These are phyloP conservation scores for Thryonomys swinderianus DNA, from an alignment of 2,113 vertebrate genomes.

Conservation along the genomic window DNA sequence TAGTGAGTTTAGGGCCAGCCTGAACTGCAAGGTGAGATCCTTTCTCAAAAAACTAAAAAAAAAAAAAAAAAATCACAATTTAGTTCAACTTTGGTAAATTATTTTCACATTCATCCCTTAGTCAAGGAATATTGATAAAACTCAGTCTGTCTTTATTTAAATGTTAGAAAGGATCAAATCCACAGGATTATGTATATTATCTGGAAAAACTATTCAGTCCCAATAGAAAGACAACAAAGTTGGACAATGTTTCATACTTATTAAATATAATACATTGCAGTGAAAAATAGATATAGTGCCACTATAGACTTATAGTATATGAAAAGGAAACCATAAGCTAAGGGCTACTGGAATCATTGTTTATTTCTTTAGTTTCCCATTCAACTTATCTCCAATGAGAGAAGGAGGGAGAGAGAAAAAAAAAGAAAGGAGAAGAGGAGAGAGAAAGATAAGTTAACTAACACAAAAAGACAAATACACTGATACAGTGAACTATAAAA, in stretches of 20 bases:
- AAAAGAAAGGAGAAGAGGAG: background rate
- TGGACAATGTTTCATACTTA: conserved; percentile 13
- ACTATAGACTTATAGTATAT: conserved; percentile 9
- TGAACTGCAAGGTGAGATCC: no score
- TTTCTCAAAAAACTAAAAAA: no score
- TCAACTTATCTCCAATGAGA: background rate
- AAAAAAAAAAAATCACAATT: conserved; percentile 18
- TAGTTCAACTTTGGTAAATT: conserved; percentile 48
- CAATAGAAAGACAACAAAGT: conserved; percentile 12
- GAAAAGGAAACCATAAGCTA: conserved; percentile 24
- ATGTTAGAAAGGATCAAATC: conserved; percentile 55
- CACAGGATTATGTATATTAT: background rate
- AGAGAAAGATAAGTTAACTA: background rate
- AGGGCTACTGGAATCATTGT: background rate
- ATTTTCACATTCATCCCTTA: conserved; percentile 56
- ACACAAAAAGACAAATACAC: background rate
- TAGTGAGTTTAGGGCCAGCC: no score
- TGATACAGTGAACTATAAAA: background rate
- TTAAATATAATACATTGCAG: background rate
- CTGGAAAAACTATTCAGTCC: background rate
- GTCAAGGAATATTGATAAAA: conserved; percentile 48
- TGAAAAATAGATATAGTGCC: background rate
- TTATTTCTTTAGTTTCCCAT: conserved; percentile 34
- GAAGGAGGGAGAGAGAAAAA: background rate
- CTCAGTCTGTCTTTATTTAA: conserved; percentile 57